Evolutionary conservation across 2,797 vertebrate species (phyloP), one percentile per base, ranked within the genome.

Genomic region (Darevskia mixta): DNA sequence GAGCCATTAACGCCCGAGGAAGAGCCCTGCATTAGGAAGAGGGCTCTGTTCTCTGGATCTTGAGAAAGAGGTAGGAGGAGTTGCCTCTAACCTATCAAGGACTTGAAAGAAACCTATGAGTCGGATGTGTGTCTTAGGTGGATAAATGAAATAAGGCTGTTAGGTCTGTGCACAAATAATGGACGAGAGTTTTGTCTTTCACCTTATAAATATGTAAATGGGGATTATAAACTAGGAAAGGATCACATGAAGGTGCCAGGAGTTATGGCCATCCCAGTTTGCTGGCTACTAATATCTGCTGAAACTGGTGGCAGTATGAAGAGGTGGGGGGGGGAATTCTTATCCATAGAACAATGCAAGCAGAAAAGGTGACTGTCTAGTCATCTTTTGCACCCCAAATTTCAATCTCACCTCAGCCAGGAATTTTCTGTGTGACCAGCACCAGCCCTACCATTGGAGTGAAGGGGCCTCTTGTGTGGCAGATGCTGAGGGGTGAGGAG

Each of bases 21-120:
- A 96, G 91, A 72, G 97, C 96, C 0, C 95, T 97, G 95, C 92
- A 84, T 87, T 27, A 80, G 73, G 85, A 6, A 0, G 15, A 64
- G 0, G 8, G 67, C 89, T 90, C 64, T 23, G 41, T 80, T 76
- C 73, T 87, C 79, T 1, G 0, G 4, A 79, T 73, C 84, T 87
- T 75, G 90, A 86, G 73, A 88, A 82, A 87, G 1, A 45, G 89
- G 29, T 97, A 95, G 92, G 96, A 97, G 95, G 96, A 97, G 95
- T 95, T 97, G 90, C 97, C 97, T 75, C 96, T 97, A 95, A 96
- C 92, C 0, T 98, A 97, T 96, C 97, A 95, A 93, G 96, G 97
- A 95, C 97, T 98, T 96, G 98, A 98, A 96, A 97, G 98, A 98
- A 97, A 98, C 86, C 96, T 98, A 98, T 98, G 98, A 87, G 75